Conservation (phyloP, 1,140 invertebrate species). For the Microvelia longipes region DNA sequence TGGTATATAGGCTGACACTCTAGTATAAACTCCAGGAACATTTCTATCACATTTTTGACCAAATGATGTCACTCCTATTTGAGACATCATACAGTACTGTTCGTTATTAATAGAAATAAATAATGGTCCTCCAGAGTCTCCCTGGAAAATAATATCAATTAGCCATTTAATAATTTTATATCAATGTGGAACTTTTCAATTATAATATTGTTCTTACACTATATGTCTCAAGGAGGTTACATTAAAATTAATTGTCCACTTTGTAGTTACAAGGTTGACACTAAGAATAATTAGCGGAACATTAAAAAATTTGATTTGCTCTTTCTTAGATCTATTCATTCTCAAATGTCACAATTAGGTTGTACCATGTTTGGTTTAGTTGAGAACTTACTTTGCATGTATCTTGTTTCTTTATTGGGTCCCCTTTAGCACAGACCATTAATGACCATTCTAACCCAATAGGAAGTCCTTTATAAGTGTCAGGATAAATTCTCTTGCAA, state of each 20-base stretch:
- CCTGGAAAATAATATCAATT: constrained; percentile 37
- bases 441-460: background rate
- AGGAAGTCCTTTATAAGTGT: background rate
- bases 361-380: too few species aligned
- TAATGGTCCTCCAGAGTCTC: constrained; percentile 59
- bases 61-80: constrained; percentile 52
- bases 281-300: too few species aligned
- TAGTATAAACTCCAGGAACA: constrained; percentile 51
- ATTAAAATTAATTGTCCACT: too few species aligned
- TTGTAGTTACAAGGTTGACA: too few species aligned
- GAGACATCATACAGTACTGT: constrained; percentile 33
- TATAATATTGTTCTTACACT: too few species aligned
- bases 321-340: too few species aligned
- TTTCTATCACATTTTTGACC: constrained; percentile 44
- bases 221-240: too few species aligned
- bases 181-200: too few species aligned
- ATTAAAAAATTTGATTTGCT: too few species aligned
- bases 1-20: constrained; percentile 46
- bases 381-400: background rate
- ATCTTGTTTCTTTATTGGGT: background rate
- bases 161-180: too few species aligned
- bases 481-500: background rate
- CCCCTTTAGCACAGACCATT: background rate
- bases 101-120: constrained; percentile 28
- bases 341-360: too few species aligned